Evolutionary conservation across 2,888 invertebrate genomes (phyloP).

Genomic region (Amphipyra berbera): DNA sequence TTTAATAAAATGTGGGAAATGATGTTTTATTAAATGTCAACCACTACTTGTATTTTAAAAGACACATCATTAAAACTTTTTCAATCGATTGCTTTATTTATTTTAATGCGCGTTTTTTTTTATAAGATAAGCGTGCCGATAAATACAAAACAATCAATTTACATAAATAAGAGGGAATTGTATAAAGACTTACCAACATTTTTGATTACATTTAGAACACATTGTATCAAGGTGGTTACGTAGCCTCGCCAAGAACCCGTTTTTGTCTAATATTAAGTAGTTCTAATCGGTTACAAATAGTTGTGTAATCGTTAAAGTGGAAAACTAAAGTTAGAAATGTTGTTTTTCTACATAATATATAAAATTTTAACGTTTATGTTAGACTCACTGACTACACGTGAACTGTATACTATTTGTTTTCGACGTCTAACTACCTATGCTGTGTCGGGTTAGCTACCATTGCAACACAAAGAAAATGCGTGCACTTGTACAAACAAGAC

Average conservation of each 20-base stretch:
- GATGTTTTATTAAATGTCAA: constrained; percentile 11
- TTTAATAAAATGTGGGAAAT: not conserved
- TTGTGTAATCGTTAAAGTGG: constrained; percentile 24
- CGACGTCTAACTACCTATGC: not conserved
- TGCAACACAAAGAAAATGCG: constrained; percentile 47
- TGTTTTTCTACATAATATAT: not conserved
- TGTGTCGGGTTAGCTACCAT: constrained; percentile 8
- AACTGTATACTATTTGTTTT: constrained; percentile 13
- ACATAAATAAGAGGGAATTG: not conserved
- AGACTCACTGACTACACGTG: constrained; percentile 3
- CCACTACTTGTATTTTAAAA: constrained; percentile 7
- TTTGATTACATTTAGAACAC: constrained; percentile 12
- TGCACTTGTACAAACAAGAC: constrained; percentile 73
- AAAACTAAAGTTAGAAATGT: not conserved
- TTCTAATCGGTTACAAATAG: constrained; percentile 8
- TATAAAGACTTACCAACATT: constrained; percentile 1
- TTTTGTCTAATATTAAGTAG: constrained; percentile 16
- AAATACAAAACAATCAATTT: not conserved
- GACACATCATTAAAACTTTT: not conserved
- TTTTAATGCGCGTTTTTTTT: not conserved
- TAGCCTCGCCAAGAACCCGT: constrained; percentile 18
- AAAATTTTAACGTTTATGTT: constrained; percentile 1
- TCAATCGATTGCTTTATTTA: not conserved
- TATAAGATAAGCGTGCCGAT: not conserved
- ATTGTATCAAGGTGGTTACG: constrained; percentile 3